Evolutionary conservation across 2,888 invertebrate genomes (phyloP).

Genomic region (Papilio elwesi): DNA sequence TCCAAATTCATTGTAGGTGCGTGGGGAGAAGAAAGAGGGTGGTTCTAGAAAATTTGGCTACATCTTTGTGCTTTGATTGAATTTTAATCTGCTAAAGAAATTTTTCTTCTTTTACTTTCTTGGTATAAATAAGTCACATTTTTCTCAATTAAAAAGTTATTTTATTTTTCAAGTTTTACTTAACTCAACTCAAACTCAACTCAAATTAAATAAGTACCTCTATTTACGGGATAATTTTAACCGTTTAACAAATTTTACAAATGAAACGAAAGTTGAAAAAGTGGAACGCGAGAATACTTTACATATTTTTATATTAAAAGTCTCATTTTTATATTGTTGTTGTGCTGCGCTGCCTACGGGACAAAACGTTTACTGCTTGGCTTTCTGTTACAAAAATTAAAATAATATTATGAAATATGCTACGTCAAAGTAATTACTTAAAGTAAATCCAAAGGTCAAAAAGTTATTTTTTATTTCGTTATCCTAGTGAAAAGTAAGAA

Average conservation of each 20-base stretch:
- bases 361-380: neutral
- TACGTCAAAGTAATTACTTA: too few relatives aligned
- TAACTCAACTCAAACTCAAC: too few relatives aligned
- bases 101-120: slow-evolving; percentile 18
- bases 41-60: slow-evolving; percentile 16
- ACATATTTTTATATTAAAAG: neutral
- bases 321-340: neutral
- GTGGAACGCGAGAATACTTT: neutral
- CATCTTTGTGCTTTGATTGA: slow-evolving; percentile 26
- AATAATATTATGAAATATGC: too few relatives aligned
- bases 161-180: slow-evolving; percentile 2
- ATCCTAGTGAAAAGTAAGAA: too few relatives aligned
- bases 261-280: neutral
- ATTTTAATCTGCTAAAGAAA: slow-evolving; percentile 20
- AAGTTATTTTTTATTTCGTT: too few relatives aligned
- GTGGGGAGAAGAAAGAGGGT: neutral
- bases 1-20: neutral
- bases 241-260: neutral
- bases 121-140: neutral
- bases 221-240: neutral
- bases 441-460: too few relatives aligned
- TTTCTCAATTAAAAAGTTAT: slow-evolving; percentile 21
- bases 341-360: neutral
- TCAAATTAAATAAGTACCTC: slow-evolving; percentile 5
- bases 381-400: neutral